These are phyloP conservation scores for Penelope pileata DNA, from an alignment of 2,113 vertebrate genomes.

Conservation along the genomic window DNA sequence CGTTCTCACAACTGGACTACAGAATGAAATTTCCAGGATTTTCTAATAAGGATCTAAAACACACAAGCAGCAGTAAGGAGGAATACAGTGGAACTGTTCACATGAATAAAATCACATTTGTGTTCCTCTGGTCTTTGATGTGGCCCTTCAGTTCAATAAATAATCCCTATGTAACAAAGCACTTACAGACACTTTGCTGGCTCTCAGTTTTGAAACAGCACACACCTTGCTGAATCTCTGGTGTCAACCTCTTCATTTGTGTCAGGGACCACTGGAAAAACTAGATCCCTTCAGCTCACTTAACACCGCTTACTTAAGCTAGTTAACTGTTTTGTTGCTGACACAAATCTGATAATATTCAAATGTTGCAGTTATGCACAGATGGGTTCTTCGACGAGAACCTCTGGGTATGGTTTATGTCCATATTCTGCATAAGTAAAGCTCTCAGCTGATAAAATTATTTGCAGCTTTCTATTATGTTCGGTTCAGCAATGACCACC, in stretches of 20 bases:
- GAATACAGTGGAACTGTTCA: background rate
- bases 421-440: background rate
- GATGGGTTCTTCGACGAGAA: background rate
- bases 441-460: background rate
- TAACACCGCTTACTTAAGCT: background rate
- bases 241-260: background rate
- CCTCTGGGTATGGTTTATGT: background rate
- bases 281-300: rapidly evolving
- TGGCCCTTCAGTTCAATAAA: background rate
- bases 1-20: background rate
- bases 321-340: background rate
- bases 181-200: background rate
- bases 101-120: background rate
- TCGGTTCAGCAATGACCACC: background rate
- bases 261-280: background rate
- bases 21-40: background rate
- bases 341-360: background rate
- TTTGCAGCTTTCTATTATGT: background rate
- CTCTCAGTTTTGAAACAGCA: background rate
- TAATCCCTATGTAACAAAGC: background rate
- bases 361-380: background rate
- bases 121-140: background rate
- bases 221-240: background rate
- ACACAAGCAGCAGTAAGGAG: background rate
- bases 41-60: background rate